phyloP scores from a whole-genome alignment of 2,113 vertebrate genomes.

The Uropsilus gracilis region DNA sequence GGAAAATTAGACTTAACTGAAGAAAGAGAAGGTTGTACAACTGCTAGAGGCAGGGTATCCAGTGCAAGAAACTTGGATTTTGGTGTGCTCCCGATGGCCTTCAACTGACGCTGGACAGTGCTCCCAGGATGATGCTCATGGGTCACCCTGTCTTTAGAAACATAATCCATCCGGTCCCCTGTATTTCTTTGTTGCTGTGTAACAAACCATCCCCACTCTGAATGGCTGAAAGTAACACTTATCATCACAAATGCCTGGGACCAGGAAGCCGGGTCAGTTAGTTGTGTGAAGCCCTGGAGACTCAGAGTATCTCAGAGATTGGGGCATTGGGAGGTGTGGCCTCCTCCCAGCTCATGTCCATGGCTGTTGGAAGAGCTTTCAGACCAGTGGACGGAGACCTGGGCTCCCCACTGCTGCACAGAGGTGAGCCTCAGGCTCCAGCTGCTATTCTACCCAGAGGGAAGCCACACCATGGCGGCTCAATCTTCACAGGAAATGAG shows the following conservation, averaged over 20 bases:
- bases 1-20: neutral
- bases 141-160: no score
- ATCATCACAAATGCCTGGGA: no score
- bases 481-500: neutral
- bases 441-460: no score
- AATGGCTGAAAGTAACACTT: neutral
- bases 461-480: neutral
- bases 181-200: neutral
- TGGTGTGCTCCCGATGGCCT: rapidly evolving
- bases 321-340: neutral
- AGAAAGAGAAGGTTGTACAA: neutral
- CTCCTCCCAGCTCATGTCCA: no score
- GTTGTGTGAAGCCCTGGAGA: no score
- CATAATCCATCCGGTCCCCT: neutral
- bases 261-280: neutral
- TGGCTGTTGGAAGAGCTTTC: neutral
- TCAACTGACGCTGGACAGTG: neutral
- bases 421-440: neutral
- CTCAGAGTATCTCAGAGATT: neutral
- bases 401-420: neutral
- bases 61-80: neutral
- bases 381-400: neutral
- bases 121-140: neutral
- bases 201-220: neutral
- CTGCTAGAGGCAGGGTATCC: neutral